Conservation (phyloP, 2,797 vertebrate species). For the Parauchenoglanis ngamensis region DNA sequence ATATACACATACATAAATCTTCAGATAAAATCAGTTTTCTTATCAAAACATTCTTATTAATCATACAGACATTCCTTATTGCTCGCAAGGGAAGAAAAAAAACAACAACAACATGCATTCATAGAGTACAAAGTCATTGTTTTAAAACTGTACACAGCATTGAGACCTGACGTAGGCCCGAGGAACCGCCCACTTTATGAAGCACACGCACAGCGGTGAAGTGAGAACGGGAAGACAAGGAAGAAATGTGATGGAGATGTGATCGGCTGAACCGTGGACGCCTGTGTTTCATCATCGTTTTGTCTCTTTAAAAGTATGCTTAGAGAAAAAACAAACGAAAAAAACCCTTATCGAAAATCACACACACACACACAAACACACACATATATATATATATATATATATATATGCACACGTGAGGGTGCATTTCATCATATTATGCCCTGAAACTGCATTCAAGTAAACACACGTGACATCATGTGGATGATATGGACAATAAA, state of each 20-base stretch:
- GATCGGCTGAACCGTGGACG: neutral
- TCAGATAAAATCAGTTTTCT: slow-evolving; percentile 66
- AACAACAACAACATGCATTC: slow-evolving; percentile 72
- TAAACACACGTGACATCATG: neutral
- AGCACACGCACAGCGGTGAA: slow-evolving; percentile 32
- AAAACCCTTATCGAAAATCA: neutral
- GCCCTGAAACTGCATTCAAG: neutral
- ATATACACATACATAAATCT: slow-evolving; percentile 73
- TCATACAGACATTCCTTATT: slow-evolving; percentile 72
- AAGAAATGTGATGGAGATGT: slow-evolving; percentile 26
- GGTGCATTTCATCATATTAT: neutral
- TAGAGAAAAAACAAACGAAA: neutral
- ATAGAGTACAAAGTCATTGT: slow-evolving; percentile 70
- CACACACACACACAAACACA: neutral
- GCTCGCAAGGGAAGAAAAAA: slow-evolving; percentile 68
- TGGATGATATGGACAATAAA: neutral
- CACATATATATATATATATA: too few species aligned
- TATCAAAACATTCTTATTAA: slow-evolving; percentile 66
- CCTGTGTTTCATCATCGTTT: neutral
- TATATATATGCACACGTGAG: neutral
- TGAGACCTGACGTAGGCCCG: slow-evolving; percentile 50
- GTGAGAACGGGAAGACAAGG: slow-evolving; percentile 19
- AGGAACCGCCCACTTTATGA: slow-evolving; percentile 43
- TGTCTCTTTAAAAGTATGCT: neutral
- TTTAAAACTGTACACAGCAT: slow-evolving; percentile 75